phyloP scores from a whole-genome alignment of 2,113 vertebrate genomes.

The Anoura caudifer region DNA sequence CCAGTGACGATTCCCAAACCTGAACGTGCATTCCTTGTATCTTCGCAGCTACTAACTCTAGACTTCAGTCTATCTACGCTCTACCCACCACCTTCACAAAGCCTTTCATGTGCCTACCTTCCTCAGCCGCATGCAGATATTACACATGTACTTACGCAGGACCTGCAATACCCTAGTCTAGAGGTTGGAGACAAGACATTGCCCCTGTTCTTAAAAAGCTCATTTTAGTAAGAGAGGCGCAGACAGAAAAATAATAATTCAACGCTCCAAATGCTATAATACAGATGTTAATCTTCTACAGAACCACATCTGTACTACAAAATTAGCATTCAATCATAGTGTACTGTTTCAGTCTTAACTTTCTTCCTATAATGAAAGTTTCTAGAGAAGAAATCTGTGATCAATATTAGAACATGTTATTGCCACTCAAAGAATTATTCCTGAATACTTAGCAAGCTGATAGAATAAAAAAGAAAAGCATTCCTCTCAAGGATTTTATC shows the following conservation, averaged over 20 bases:
- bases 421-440: not conserved
- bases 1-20: not conserved
- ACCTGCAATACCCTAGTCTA: not conserved
- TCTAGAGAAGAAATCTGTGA: not conserved
- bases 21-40: not conserved
- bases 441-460: not conserved
- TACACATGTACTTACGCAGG: not conserved
- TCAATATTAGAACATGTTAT: not conserved
- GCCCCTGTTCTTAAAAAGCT: not conserved
- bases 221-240: not conserved
- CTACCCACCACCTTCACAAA: not conserved
- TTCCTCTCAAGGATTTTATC: not conserved
- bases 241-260: not conserved
- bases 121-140: not conserved
- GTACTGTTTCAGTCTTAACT: not conserved
- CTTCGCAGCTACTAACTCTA: not conserved
- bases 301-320: not conserved
- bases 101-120: not conserved
- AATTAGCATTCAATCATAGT: slow-evolving; percentile 30
- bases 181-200: not conserved
- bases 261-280: not conserved
- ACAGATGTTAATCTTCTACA: not conserved
- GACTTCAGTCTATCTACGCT: not conserved
- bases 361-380: slow-evolving; percentile 21
- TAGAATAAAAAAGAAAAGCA: slow-evolving; percentile 3